Conservation (phyloP, 2,888 invertebrate genomes). For the Volucella inanis region DNA sequence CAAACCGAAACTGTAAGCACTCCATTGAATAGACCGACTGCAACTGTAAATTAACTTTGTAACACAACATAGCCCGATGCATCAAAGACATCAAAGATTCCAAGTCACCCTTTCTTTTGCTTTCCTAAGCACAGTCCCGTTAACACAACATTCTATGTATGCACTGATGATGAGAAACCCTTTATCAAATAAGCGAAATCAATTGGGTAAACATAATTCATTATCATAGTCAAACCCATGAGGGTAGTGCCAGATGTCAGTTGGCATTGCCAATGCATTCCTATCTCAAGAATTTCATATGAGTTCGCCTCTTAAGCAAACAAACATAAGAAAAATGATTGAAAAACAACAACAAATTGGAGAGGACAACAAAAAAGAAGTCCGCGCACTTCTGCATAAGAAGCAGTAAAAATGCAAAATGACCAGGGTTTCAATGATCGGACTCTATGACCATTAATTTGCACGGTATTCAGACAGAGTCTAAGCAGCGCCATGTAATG, state of each 20-base stretch:
- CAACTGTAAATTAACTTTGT: background rate
- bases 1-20: too few relatives aligned
- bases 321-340: background rate
- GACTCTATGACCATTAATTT: constrained; percentile 70
- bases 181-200: constrained; percentile 67
- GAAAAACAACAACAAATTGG: background rate
- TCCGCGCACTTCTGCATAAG: constrained; percentile 61
- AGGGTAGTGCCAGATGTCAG: constrained; percentile 48
- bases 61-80: constrained; percentile 11
- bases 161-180: constrained; percentile 34
- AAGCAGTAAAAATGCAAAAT: constrained; percentile 60
- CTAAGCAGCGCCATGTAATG: constrained; percentile 58
- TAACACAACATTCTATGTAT: constrained; percentile 1
- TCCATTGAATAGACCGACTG: too few relatives aligned
- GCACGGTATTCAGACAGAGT: constrained; percentile 52
- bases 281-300: background rate
- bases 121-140: constrained; percentile 38
- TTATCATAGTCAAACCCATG: constrained; percentile 67
- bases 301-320: constrained; percentile 15
- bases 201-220: constrained; percentile 71
- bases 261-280: background rate
- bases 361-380: background rate
- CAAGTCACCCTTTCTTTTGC: constrained; percentile 31
- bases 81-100: background rate
- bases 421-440: constrained; percentile 48